phyloP scores from a whole-genome alignment of 2,888 invertebrate genomes.

The Oxyteleia sp. region DNA sequence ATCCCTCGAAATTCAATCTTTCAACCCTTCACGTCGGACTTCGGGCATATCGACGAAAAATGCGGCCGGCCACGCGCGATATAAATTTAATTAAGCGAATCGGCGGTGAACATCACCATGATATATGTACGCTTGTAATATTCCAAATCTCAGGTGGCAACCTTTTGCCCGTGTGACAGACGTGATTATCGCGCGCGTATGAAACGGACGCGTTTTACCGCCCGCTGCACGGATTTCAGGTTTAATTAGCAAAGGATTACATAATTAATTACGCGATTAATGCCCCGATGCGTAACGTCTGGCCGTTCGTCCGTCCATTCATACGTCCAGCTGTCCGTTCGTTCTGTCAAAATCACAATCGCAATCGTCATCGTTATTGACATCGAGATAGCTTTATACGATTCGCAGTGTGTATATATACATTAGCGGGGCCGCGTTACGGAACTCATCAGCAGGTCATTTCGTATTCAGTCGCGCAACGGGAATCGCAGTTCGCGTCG shows the following conservation, averaged over 20 bases:
- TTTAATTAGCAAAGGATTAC: conserved; percentile 86
- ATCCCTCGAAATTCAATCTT: neutral
- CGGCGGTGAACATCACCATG: conserved; percentile 35
- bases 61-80: conserved; percentile 6
- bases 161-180: conserved; percentile 72
- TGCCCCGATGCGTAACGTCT: conserved; percentile 85
- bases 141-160: conserved; percentile 70
- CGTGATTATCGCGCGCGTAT: conserved; percentile 70
- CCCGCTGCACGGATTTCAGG: conserved; percentile 81
- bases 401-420: conserved; percentile 72
- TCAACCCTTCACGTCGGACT: conserved; percentile 10
- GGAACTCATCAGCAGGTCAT: conserved; percentile 81
- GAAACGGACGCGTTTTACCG: conserved; percentile 71
- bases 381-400: conserved; percentile 73
- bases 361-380: conserved; percentile 75
- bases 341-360: conserved; percentile 75
- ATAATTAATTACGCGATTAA: conserved; percentile 86
- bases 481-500: conserved; percentile 76
- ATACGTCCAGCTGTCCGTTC: conserved; percentile 71
- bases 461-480: conserved; percentile 80
- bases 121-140: conserved; percentile 64
- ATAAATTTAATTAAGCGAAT: conserved; percentile 54
- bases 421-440: conserved; percentile 73
- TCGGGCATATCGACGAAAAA: conserved; percentile 5
- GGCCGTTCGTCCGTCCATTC: conserved; percentile 78